A percentile compares a stretch with the other conserved stretches of the same genome.
These are phyloP conservation scores for Pachyramphus minor DNA, from an alignment of 2,113 vertebrate genomes.

Conservation along the genomic window DNA sequence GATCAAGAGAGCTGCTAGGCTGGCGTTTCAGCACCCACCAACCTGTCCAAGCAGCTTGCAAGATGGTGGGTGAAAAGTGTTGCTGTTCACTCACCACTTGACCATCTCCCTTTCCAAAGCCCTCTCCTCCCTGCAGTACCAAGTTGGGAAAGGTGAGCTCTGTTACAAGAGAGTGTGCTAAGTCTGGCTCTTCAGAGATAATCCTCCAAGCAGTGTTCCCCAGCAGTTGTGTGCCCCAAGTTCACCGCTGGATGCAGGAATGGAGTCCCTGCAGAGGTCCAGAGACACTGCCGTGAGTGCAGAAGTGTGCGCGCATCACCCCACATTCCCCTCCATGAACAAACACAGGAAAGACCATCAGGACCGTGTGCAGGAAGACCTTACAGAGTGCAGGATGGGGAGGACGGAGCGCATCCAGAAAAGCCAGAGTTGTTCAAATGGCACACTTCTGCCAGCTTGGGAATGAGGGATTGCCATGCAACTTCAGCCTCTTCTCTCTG, in stretches of 20 bases:
- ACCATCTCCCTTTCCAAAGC: neutral
- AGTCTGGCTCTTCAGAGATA: neutral
- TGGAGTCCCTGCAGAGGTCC: neutral
- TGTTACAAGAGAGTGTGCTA: neutral
- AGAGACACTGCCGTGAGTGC: neutral
- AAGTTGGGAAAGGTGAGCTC: neutral
- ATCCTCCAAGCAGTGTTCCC: neutral
- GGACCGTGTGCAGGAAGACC: neutral
- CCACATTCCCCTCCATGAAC: neutral
- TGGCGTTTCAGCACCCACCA: neutral
- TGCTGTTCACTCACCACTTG: neutral
- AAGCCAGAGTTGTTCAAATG: neutral
- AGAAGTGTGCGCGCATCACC: rapidly evolving
- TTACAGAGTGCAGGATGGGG: neutral
- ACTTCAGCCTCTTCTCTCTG: neutral
- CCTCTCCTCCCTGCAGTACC: neutral
- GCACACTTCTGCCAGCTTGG: neutral
- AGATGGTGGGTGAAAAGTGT: rapidly evolving
- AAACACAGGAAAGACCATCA: neutral
- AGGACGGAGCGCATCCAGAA: neutral
- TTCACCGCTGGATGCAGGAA: neutral
- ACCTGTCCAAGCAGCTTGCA: neutral
- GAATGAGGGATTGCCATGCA: neutral
- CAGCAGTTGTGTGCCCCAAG: neutral
- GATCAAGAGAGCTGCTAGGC: neutral